These are phyloP conservation scores for Netelia inedita DNA, from an alignment of 2,888 invertebrate genomes.

Conservation along the genomic window DNA sequence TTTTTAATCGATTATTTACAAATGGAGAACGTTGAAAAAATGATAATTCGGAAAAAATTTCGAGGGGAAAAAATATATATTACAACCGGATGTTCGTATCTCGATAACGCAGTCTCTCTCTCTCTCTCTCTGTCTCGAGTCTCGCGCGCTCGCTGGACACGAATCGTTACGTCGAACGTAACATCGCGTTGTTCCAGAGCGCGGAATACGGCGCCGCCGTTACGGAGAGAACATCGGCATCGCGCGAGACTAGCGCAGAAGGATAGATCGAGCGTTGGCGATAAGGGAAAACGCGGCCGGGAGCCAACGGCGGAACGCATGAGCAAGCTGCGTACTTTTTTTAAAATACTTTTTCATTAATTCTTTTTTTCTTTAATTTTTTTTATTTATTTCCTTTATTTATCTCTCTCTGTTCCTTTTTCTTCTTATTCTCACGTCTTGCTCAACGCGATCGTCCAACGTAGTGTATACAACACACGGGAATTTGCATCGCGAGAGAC, in stretches of 20 bases:
- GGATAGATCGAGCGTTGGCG: slow-evolving; percentile 60
- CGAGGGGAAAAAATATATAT: slow-evolving; percentile 13
- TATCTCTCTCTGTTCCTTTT: slow-evolving; percentile 25
- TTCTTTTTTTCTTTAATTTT: slow-evolving; percentile 1
- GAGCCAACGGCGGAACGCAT: slow-evolving; percentile 77
- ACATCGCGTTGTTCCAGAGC: slow-evolving; percentile 74
- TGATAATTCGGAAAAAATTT: slow-evolving; percentile 34
- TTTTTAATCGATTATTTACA: not conserved
- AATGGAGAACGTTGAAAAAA: not conserved
- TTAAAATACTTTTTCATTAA: slow-evolving; percentile 5
- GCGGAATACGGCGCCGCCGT: slow-evolving; percentile 30
- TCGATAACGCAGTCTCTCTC: slow-evolving; percentile 21
- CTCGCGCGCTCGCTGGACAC: slow-evolving; percentile 74
- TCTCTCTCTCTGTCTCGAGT: slow-evolving; percentile 45
- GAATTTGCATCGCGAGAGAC: slow-evolving; percentile 42
- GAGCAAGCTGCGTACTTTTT: slow-evolving; percentile 71
- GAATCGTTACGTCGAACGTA: slow-evolving; percentile 80
- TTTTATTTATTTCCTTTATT: slow-evolving; percentile 11
- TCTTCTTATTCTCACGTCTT: slow-evolving; percentile 29
- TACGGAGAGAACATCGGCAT: slow-evolving; percentile 24
- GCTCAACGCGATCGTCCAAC: slow-evolving; percentile 38
- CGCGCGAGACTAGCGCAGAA: slow-evolving; percentile 8
- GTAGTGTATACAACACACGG: not conserved
- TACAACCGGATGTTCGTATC: slow-evolving; percentile 53
- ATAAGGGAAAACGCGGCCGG: slow-evolving; percentile 61